phyloP scores from a whole-genome alignment of 2,797 vertebrate genomes.

The Halcyon badia region DNA sequence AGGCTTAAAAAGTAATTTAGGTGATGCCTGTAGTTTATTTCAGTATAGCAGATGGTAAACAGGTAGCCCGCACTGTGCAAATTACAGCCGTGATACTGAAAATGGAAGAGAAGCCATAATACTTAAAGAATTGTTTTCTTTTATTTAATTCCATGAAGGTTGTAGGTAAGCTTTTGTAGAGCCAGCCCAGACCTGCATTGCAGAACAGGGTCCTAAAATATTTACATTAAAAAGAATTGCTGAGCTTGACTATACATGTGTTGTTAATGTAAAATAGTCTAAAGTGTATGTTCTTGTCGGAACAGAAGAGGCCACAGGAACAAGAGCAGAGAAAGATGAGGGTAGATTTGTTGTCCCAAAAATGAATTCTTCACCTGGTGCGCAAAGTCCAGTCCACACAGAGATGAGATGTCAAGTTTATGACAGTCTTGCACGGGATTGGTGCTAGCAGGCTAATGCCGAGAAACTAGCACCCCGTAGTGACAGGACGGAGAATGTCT shows the following conservation, averaged over 20 bases:
- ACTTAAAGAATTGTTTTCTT: neutral
- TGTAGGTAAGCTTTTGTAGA: neutral
- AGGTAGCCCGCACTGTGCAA: accelerated
- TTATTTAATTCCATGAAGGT: neutral
- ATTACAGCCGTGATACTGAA: neutral
- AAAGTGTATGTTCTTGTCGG: neutral
- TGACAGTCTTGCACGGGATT: neutral
- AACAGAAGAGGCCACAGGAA: neutral
- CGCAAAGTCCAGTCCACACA: neutral
- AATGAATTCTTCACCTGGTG: neutral
- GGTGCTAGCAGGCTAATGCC: neutral
- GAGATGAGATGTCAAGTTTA: neutral
- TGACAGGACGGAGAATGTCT: no score
- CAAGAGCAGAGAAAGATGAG: neutral
- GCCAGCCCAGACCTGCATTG: neutral
- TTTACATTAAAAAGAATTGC: neutral
- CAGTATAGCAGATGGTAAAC: neutral
- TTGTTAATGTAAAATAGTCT: neutral
- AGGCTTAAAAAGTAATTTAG: neutral
- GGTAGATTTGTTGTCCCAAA: neutral
- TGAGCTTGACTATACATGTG: neutral
- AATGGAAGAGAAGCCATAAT: neutral
- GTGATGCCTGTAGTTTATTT: neutral
- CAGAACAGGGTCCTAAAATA: neutral
- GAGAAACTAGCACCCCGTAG: neutral